Base-by-base conservation (phyloP, 2,797 vertebrate genomes). In the Hypotaenidia philippensis region DNA sequence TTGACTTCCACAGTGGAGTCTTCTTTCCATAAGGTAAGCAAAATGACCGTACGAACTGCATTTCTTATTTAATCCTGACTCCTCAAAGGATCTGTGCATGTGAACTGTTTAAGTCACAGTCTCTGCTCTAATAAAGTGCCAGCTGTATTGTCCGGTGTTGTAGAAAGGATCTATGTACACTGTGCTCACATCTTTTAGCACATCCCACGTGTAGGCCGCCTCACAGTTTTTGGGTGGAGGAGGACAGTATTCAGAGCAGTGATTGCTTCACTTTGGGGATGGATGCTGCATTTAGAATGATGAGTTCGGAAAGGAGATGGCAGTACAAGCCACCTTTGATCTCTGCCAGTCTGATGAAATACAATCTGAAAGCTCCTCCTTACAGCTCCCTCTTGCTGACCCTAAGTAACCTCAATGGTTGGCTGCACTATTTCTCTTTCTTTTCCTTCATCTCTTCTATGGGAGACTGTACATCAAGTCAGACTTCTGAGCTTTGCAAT, bases 371-470 rank as follows among this genome's bases (percentile, higher is more conserved):
- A 72, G 60, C 68, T 83, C 80, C 82, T 90, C 66, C 72, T 26
- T 21, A 6, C 63, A 83, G 47, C 91, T 88, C 56, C 55, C 69
- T 93, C 83, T 68, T 47, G 0, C 45, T 90, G 94, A 83, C 91
- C 95, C 87, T 10, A 16, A 6, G 56, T 68, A 81, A 89, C 93
- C 91, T 69, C 8, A 13, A 53, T 13, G 72, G 23, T 5, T 94
- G 95, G 80, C 94, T 94, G 77, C 56, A 17, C 74, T 88, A 31
- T 45, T 89, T 60, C 71, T 68, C 81, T 83, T 55, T 80, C 41
- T 79, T 77, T 53, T 27, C 55, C 57, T 57, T 76, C 91, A 6
- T 44, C 69, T 82, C 76, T 69, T 68, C 74, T 34, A 16, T 2
- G 45, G 53, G 87, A 80, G 74, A 26, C 20, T 50, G 53, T 77